These are phyloP conservation scores for Pseudomyrmex gracilis DNA, from an alignment of 1,140 invertebrate species.

Conservation along the genomic window DNA sequence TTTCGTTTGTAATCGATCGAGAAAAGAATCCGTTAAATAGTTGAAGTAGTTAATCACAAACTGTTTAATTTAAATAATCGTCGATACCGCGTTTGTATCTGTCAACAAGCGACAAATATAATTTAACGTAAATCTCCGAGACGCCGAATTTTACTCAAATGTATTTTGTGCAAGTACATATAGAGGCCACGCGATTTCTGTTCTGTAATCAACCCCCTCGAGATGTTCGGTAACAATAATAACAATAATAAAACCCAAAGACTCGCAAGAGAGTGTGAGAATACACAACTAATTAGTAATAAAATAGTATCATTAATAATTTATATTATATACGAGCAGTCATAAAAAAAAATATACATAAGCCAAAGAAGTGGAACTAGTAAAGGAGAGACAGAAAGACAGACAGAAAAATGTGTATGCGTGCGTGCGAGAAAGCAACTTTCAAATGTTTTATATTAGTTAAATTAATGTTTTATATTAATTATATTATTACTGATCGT, in stretches of 20 bases:
- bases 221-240: conserved; percentile 37
- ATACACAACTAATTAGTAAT: conserved; percentile 42
- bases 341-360: conserved; percentile 82
- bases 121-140: conserved; percentile 19
- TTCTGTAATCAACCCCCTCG: neutral
- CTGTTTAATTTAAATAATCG: conserved; percentile 13
- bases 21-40: neutral
- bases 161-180: neutral
- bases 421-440: conserved; percentile 25
- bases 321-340: conserved; percentile 81
- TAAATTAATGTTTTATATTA: conserved; percentile 62
- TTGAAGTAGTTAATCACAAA: conserved; percentile 10
- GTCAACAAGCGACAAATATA: neutral
- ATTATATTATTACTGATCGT: conserved; percentile 55
- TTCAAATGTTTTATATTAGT: conserved; percentile 68
- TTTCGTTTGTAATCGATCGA: conserved; percentile 1
- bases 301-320: conserved; percentile 72
- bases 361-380: conserved; percentile 84
- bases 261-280: conserved; percentile 11
- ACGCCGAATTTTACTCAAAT: conserved; percentile 4
- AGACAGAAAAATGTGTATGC: conserved; percentile 13
- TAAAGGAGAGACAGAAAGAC: conserved; percentile 70
- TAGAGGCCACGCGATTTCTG: conserved; percentile 1
- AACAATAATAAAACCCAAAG: conserved; percentile 47
- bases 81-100: neutral